These are phyloP conservation scores for Hydrophis major DNA, from an alignment of 2,797 vertebrate genomes.

Conservation along the genomic window DNA sequence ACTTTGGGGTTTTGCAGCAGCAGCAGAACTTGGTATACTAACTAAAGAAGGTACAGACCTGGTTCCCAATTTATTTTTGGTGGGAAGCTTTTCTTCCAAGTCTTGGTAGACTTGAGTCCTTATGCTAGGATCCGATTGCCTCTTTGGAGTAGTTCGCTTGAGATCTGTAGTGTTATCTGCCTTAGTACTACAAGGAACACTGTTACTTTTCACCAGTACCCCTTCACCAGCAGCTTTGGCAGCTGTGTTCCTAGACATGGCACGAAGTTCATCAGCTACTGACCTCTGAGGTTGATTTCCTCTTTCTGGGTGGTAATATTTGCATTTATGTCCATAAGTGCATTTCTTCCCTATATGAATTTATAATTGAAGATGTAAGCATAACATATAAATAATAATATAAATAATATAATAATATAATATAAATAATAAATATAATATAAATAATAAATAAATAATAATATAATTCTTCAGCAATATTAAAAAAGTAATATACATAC, in stretches of 20 bases:
- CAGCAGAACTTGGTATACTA: slow-evolving; percentile 75
- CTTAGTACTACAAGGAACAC: slow-evolving; percentile 84
- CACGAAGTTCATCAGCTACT: slow-evolving; percentile 94
- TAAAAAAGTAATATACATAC: neutral
- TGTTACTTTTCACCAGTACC: slow-evolving; percentile 95
- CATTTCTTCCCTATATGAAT: slow-evolving; percentile 89
- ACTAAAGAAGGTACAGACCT: slow-evolving; percentile 81
- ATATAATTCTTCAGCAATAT: neutral
- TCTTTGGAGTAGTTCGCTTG: slow-evolving; percentile 83
- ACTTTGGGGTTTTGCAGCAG: slow-evolving; percentile 79
- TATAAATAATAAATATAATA: too few relatives aligned
- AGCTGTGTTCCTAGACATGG: slow-evolving; percentile 88
- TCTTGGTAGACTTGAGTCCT: slow-evolving; percentile 89
- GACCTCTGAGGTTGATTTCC: slow-evolving; percentile 92
- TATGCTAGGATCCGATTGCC: slow-evolving; percentile 90
- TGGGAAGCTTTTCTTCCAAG: slow-evolving; percentile 90
- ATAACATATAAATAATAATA: neutral
- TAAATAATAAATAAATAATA: neutral
- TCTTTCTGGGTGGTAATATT: slow-evolving; percentile 95
- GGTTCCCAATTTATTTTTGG: slow-evolving; percentile 84
- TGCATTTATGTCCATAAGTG: slow-evolving; percentile 98
- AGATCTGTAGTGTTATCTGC: slow-evolving; percentile 72
- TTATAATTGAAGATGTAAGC: neutral
- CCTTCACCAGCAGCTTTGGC: slow-evolving; percentile 82
- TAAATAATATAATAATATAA: too few relatives aligned